These are phyloP conservation scores for Festucalex cinctus DNA, from an alignment of 2,113 vertebrate species.

Conservation along the genomic window DNA sequence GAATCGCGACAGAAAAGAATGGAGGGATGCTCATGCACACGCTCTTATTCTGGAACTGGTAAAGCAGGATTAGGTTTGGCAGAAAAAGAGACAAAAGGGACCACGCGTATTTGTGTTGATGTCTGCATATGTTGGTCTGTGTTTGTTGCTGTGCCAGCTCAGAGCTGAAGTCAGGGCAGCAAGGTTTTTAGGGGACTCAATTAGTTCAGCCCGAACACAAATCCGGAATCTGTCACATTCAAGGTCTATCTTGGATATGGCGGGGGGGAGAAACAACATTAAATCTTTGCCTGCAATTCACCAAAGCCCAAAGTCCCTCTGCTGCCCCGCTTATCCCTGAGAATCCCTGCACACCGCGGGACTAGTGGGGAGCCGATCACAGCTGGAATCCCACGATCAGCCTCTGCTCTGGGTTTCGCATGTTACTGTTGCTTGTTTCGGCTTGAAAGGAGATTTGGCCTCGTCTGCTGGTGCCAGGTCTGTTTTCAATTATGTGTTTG, in stretches of 20 bases:
- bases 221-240: conserved; percentile 60
- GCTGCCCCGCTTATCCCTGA: conserved; percentile 55
- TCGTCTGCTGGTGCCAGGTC: conserved; percentile 22
- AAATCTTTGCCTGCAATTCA: conserved; percentile 45
- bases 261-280: conserved; percentile 31
- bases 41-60: conserved; percentile 51
- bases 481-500: conserved; percentile 30
- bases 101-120: conserved; percentile 23
- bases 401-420: conserved; percentile 33
- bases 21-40: conserved; percentile 57
- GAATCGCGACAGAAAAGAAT: conserved; percentile 69
- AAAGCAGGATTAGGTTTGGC: conserved; percentile 74
- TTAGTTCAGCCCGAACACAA: conserved; percentile 73
- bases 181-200: conserved; percentile 68
- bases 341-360: conserved; percentile 58
- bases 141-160: conserved; percentile 32
- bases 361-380: conserved; percentile 50
- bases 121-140: conserved; percentile 25
- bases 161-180: conserved; percentile 60
- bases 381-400: conserved; percentile 59
- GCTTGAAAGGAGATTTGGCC: conserved; percentile 55
- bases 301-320: conserved; percentile 56
- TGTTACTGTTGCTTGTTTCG: conserved; percentile 33
- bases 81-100: conserved; percentile 62
- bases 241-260: conserved; percentile 60